Conservation (phyloP, 2,797 vertebrate genomes). For the Macrochelys suwanniensis region DNA sequence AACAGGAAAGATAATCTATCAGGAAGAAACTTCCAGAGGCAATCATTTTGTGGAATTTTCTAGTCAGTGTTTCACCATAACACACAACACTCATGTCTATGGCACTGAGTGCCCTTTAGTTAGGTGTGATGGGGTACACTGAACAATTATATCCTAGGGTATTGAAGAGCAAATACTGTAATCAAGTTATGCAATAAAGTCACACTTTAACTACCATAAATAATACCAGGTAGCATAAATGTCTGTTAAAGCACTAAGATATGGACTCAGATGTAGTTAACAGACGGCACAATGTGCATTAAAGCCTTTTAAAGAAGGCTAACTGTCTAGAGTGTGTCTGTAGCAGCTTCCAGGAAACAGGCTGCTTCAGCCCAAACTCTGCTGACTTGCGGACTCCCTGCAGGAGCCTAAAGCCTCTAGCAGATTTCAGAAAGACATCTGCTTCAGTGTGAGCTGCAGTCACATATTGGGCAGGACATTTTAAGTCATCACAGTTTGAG, state of each 20-base stretch:
- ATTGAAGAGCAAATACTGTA: slow-evolving; percentile 1
- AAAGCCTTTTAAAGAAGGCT: background rate
- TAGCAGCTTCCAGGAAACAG: background rate
- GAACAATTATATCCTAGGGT: background rate
- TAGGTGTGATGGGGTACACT: background rate
- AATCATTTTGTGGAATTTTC: background rate
- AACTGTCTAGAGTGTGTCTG: background rate
- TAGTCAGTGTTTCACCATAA: background rate
- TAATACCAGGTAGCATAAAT: slow-evolving; percentile 13
- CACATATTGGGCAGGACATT: background rate
- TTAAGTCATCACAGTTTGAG: background rate
- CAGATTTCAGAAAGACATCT: background rate
- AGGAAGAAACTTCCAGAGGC: background rate
- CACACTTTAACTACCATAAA: slow-evolving; percentile 7
- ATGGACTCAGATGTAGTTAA: slow-evolving; percentile 17
- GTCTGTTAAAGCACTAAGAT: background rate
- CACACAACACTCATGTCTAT: accelerated
- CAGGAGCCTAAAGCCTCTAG: background rate
- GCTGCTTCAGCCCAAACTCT: background rate
- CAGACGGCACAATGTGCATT: background rate
- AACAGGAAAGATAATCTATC: background rate
- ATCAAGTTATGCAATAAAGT: background rate
- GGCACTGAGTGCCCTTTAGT: background rate
- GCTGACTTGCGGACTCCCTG: background rate
- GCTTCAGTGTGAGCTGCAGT: background rate